Percentiles rank a stretch among this genome's conserved stretches.
These are phyloP conservation scores for Colletes latitarsis DNA, from an alignment of 1,140 invertebrate species.

Conservation along the genomic window DNA sequence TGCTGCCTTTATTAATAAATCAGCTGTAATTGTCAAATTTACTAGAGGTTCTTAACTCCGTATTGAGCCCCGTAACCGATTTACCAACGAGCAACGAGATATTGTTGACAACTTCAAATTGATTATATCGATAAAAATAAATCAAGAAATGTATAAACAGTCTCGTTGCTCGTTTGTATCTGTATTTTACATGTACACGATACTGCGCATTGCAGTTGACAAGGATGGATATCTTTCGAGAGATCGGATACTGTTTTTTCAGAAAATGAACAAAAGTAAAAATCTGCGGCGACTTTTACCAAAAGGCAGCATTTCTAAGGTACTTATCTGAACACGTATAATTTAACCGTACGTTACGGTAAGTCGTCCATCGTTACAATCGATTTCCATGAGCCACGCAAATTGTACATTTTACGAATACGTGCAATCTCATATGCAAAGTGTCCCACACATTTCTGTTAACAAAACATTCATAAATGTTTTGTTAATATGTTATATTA, in stretches of 20 bases:
- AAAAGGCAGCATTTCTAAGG: constrained; percentile 86
- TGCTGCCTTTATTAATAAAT: constrained; percentile 75
- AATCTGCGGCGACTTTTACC: constrained; percentile 86
- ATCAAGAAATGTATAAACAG: constrained; percentile 15
- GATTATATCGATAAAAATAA: constrained; percentile 34
- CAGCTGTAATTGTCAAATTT: constrained; percentile 31
- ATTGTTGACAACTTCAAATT: not conserved
- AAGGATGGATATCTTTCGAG: constrained; percentile 76
- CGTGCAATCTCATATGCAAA: too few species aligned
- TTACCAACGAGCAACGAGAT: constrained; percentile 45
- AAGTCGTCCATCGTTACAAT: too few species aligned
- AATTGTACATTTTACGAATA: too few species aligned
- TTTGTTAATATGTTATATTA: too few species aligned
- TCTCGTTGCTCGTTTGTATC: constrained; percentile 51
- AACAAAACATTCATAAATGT: too few species aligned
- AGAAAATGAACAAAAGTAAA: constrained; percentile 88
- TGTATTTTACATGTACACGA: constrained; percentile 25
- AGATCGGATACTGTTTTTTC: constrained; percentile 82
- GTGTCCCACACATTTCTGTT: too few species aligned
- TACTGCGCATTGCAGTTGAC: constrained; percentile 24
- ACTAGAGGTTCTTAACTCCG: constrained; percentile 22
- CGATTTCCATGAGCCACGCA: too few species aligned
- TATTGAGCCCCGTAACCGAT: constrained; percentile 32
- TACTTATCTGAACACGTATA: constrained; percentile 75
- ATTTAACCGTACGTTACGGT: too few species aligned